Evolutionary conservation across 2,797 vertebrate genomes (phyloP), one percentile per base, ranked within the genome.

Genomic region (Heterohyrax brucei): DNA sequence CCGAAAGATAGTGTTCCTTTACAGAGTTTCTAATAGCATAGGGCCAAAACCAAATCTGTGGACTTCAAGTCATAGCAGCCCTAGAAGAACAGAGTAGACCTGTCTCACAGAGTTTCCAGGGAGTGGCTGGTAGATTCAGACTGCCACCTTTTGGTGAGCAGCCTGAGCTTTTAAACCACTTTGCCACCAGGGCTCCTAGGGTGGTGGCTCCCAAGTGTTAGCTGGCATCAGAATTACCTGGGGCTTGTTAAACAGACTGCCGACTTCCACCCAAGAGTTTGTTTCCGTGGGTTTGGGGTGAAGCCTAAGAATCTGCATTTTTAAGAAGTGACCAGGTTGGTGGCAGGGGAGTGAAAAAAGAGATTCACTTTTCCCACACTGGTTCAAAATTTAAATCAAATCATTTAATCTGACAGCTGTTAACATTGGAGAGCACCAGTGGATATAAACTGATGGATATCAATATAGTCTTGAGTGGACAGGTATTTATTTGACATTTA

Each of bases 1-100:
- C 97, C 96, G 86, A 62, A 98, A 98, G 94, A 96, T 97, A 92
- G 92, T 96, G 95, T 96, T 98, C 84, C 91, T 46, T 97, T 79
- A 53, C 22, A 59, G 62, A 91, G 68, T 66, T 33, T 0, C 0
- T 78, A 93, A 24, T 44, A 44, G 78, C 24, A 3, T 3, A 68
- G 64, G 22, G 30, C 56, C 53, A 56, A 14, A 56, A 56, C 53
- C 53, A 56, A 56, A 56, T 16, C 53, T 13, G 53, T 56, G 53
- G 53, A 56, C 53, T 56, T 56, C 53, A 2, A 56, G 53, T 56
- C 53, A 56, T 56, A 56, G 53, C 53, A 56, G 18, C 53, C 53
- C 53, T 13, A 56, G 39, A 56, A 56, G 53, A 56, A 12, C 53
- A 56, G 12, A 56, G 53, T 16, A 56, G 53, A 56, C 13, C 53